Percentiles rank a stretch among this genome's conserved stretches.
These are phyloP conservation scores for Macheiramphus alcinus DNA, from an alignment of 2,113 vertebrate genomes.

Conservation along the genomic window DNA sequence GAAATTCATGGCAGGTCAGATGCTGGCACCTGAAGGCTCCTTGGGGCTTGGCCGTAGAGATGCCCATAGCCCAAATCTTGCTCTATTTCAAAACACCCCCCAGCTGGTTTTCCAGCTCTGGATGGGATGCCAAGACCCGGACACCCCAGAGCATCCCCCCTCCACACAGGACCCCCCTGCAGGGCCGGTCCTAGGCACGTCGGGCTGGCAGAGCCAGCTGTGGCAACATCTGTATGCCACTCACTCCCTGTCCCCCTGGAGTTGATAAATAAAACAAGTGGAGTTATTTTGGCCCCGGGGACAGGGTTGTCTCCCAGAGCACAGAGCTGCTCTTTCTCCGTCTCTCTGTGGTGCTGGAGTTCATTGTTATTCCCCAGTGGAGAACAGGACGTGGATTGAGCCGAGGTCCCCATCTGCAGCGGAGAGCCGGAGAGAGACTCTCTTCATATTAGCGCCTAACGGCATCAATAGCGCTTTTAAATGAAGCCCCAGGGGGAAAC, in stretches of 20 bases:
- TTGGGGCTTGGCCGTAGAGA: rapidly evolving
- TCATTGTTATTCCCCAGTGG: conserved; percentile 45
- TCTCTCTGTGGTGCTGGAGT: not conserved
- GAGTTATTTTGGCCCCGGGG: conserved; percentile 69
- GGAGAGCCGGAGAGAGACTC: conserved; percentile 18
- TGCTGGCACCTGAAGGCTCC: not conserved
- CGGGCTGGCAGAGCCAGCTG: conserved; percentile 44
- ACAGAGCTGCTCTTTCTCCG: conserved; percentile 70
- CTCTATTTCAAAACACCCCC: not conserved
- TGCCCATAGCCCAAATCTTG: not conserved
- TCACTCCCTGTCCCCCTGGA: not conserved
- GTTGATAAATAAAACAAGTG: conserved; percentile 73
- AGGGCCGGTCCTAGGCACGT: not conserved
- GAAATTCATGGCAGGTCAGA: not conserved
- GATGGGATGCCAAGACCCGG: rapidly evolving
- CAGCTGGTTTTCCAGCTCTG: not conserved
- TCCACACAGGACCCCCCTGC: rapidly evolving
- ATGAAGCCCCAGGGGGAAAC: not conserved
- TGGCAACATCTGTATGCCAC: conserved; percentile 58
- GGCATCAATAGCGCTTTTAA: conserved; percentile 47
- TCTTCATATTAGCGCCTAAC: not conserved
- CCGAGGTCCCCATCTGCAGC: conserved; percentile 55
- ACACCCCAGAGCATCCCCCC: not conserved
- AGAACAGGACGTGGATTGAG: conserved; percentile 75
- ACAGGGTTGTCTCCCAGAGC: conserved; percentile 60